Conservation (phyloP, 1,140 invertebrate species). For the Hylyphantes graminicola region DNA sequence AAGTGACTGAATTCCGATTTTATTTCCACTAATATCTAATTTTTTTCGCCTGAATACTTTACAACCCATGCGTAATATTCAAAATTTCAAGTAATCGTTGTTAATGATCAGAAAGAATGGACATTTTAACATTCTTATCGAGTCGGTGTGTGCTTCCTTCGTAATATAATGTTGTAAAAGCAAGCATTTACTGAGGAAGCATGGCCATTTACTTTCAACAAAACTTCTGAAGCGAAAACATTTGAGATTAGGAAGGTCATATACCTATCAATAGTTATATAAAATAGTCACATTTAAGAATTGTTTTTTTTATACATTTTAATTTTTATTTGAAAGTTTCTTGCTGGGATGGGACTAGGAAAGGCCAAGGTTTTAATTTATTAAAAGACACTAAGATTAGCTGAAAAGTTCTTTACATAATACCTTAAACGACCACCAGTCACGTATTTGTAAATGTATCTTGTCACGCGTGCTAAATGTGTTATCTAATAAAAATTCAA, state of each 20-base stretch:
- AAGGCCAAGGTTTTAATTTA: too few relatives aligned
- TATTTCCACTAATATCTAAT: constrained; percentile 17
- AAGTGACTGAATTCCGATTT: constrained; percentile 7
- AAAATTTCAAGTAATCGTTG: constrained; percentile 31
- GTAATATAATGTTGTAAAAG: too few relatives aligned
- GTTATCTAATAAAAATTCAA: too few relatives aligned
- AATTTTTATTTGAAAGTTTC: too few relatives aligned
- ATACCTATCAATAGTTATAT: neutral
- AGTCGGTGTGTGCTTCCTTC: neutral
- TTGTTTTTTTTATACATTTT: too few relatives aligned
- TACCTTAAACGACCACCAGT: neutral
- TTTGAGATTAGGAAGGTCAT: constrained; percentile 16
- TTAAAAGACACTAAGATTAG: too few relatives aligned
- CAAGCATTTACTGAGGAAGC: constrained; percentile 17
- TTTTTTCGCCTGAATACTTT: constrained; percentile 15
- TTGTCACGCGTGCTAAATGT: neutral
- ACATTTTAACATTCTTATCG: constrained; percentile 29
- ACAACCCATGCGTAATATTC: constrained; percentile 29
- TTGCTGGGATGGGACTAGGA: too few relatives aligned
- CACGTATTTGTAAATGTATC: neutral
- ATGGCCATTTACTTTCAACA: constrained; percentile 27
- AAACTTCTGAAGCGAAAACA: constrained; percentile 28
- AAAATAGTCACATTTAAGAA: too few relatives aligned
- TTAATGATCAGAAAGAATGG: constrained; percentile 24
- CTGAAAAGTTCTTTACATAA: neutral